These are phyloP conservation scores for Mastomys coucha DNA, from an alignment of 2,113 vertebrate genomes.

Conservation along the genomic window DNA sequence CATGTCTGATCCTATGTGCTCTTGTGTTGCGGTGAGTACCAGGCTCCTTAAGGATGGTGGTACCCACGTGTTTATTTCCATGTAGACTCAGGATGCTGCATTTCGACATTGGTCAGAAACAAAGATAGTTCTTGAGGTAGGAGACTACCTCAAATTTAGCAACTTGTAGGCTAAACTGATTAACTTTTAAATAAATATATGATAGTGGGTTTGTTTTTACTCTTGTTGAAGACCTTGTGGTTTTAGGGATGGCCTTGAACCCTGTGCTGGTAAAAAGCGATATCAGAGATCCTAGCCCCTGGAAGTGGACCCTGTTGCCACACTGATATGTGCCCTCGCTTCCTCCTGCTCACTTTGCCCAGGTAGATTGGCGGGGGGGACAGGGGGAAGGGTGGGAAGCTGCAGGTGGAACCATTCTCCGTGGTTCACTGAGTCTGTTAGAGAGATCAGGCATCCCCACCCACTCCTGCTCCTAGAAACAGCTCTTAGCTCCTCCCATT, in stretches of 20 bases:
- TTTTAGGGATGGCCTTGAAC: not conserved
- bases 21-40: rapidly evolving
- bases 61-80: not conserved
- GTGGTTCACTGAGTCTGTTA: not conserved
- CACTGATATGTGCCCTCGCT: not conserved
- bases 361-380: not conserved
- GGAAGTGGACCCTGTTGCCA: rapidly evolving
- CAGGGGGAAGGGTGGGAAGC: not conserved
- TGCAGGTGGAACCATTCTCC: not conserved
- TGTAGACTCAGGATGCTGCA: not conserved
- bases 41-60: not conserved
- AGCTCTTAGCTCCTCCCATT: not conserved
- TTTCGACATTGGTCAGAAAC: not conserved
- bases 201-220: not conserved
- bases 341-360: not conserved
- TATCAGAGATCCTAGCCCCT: not conserved
- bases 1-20: too few relatives aligned
- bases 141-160: not conserved
- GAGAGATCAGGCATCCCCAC: not conserved
- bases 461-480: not conserved
- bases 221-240: not conserved
- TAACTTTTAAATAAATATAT: constrained; percentile 24
- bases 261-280: not conserved
- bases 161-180: not conserved
- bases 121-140: not conserved